Evolutionary conservation across 2,113 vertebrate genomes (phyloP), one percentile per base, ranked within the genome.

Genomic region (Heterotis niloticus): DNA sequence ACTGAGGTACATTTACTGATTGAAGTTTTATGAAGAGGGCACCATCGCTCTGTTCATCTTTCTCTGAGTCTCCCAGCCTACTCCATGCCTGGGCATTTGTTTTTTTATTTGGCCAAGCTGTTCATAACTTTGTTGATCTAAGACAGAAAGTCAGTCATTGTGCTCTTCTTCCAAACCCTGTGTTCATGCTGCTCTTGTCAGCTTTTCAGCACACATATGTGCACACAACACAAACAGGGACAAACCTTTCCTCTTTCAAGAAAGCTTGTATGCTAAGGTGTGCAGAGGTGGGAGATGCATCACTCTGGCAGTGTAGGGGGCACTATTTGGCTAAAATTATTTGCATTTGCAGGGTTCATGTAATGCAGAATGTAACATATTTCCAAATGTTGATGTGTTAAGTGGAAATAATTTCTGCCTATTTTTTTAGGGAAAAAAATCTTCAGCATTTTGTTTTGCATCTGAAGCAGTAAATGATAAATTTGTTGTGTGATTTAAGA

Each of bases 91-190:
- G 64, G 3, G 64, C 9, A 51, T 77, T 62, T 65, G 59, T 52
- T n/a, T 54, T 52, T 28, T 54, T 17, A 26, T 78, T 66, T 57
- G 52, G 29, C 66, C 52, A 14, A 54, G 54, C 64, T 23, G 4
- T 20, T 18, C 51, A 51, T 26, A 65, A 29, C 16, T 13, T 26
- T 70, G 66, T 66, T 69, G 77, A 65, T 78, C 65, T 57, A 65
- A 68, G 64, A 78, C 5, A 57, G 51, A 78, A 66, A 78, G 66
- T 69, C 66, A 14, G 66, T 78, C 66, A 78, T 78, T 78, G 77
- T 78, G 52, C 13, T 56, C 54, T 18, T 13, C 26, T 24, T 10
- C 54, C 52, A 34, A 52, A 44, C 66, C 52, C 65, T 68, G 14
- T 18, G 57, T 11, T 26, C 52, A 24, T 3, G 44, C 44, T 17